Base-by-base conservation (phyloP, 2,797 vertebrate genomes). In the Hybognathus amarus region DNA sequence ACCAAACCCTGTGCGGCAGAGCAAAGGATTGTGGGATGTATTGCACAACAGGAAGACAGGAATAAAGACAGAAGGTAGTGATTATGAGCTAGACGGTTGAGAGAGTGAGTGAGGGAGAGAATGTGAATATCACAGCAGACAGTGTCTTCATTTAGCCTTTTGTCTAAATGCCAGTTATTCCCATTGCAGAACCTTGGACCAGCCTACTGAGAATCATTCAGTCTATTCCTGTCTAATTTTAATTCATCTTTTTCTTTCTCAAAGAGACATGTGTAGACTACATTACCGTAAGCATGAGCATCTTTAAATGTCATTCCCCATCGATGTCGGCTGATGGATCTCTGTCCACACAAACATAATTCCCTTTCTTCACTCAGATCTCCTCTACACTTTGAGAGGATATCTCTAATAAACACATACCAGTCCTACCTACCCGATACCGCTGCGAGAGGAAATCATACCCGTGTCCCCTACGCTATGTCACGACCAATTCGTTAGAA, bases 161-260 rank as follows among this genome's bases (percentile, higher is more conserved):
- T 76, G 76, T 80, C 54, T 84, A 87, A 87, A 87, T 83, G 86
- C 76, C 83, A 87, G 80, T 36, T 61, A 87, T 87, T 90, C 89
- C 92, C 90, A 91, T 90, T 90, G 86, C 85, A 86, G 85, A 79
- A 67, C 61, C 71, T 79, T 66, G 68, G 69, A 75, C 83, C 12
- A 20, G 69, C 77, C 67, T 83, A 47, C 52, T 15, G 70, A 75
- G 76, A 69, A 64, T 80, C 54, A 69, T 40, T 67, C 80, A 83
- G 80, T 80, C 69, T 75, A 79, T 78, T 83, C 70, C 77, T 59
- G 61, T 77, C 80, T 80, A 68, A 80, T 85, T 85, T 63, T 47
- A 79, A 81, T 73, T 84, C 69, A 63, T 73, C 69, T 56, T 54
- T 70, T 78, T 78, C 86, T 78, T 80, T 56, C 74, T 77, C 82